Evolutionary conservation across 2,113 vertebrate genomes (phyloP).

Genomic region (Proterorhinus semilunaris): DNA sequence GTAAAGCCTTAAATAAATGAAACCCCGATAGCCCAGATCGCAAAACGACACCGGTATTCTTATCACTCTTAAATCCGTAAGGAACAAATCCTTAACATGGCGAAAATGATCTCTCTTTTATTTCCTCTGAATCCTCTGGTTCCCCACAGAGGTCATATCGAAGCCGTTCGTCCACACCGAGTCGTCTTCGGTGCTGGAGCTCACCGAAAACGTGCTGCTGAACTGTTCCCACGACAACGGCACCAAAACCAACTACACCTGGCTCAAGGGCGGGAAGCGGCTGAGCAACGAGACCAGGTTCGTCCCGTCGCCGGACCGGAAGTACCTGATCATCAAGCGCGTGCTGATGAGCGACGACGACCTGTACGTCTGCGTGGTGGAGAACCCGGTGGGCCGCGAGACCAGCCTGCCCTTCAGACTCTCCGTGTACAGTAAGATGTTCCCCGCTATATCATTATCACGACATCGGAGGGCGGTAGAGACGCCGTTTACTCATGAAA

Average conservation of each 20-base stretch:
- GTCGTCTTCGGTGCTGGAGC: constrained; percentile 87
- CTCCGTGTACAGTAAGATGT: constrained; percentile 91
- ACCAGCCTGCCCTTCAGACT: constrained; percentile 86
- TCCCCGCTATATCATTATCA: neutral
- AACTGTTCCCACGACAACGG: constrained; percentile 92
- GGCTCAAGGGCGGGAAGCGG: constrained; percentile 88
- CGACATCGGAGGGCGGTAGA: neutral
- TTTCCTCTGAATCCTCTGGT: neutral
- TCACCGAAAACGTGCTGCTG: constrained; percentile 86
- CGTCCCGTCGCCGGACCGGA: constrained; percentile 85
- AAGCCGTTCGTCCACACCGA: constrained; percentile 83
- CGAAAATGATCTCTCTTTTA: no score
- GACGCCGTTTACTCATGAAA: no score
- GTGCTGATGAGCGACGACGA: constrained; percentile 90
- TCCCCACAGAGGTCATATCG: constrained; percentile 83
- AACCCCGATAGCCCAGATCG: no score
- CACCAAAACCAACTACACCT: constrained; percentile 88
- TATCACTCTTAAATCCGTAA: no score
- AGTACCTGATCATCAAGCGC: constrained; percentile 86
- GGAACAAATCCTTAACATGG: no score
- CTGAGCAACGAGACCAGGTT: constrained; percentile 87
- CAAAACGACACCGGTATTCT: no score
- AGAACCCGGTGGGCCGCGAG: constrained; percentile 88
- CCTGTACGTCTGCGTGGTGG: constrained; percentile 87
- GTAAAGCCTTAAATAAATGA: no score